Evolutionary conservation across 2,888 invertebrate genomes (phyloP).

Genomic region (Perizoma affinitatum): DNA sequence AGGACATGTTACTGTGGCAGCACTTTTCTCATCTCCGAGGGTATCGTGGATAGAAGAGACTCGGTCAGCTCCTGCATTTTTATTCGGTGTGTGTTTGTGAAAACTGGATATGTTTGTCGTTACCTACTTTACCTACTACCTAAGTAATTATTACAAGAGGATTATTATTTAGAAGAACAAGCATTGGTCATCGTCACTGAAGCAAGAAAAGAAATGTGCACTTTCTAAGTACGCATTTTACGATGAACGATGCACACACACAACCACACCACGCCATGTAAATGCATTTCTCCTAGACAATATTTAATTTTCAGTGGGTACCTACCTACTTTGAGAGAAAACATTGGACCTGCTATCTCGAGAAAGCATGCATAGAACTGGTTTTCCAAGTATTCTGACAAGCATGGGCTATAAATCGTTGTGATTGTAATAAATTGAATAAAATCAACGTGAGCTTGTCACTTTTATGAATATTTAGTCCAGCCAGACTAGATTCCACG

Average conservation of each 20-base stretch:
- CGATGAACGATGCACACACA: conserved; percentile 24
- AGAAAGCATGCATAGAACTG: conserved; percentile 44
- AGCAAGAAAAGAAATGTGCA: conserved; percentile 31
- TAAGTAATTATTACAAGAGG: too few relatives aligned
- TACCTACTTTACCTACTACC: too few relatives aligned
- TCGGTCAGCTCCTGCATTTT: too few relatives aligned
- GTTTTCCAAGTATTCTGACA: conserved; percentile 32
- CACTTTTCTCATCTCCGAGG: too few relatives aligned
- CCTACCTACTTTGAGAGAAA: conserved; percentile 34
- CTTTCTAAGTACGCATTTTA: conserved; percentile 47
- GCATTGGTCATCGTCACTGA: conserved; percentile 14
- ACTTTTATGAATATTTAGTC: not conserved
- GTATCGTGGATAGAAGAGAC: too few relatives aligned
- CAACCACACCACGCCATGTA: not conserved
- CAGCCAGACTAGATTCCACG: conserved; percentile 11
- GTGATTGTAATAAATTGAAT: conserved; percentile 4
- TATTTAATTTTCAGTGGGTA: conserved; percentile 41
- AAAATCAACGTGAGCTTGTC: conserved; percentile 1
- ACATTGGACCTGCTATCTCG: conserved; percentile 31
- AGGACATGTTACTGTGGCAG: too few relatives aligned
- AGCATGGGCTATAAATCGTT: conserved; percentile 12
- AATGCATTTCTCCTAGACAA: conserved; percentile 41
- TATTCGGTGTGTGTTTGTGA: too few relatives aligned
- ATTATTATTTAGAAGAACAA: conserved; percentile 3
- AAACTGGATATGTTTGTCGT: too few relatives aligned